A percentile compares a stretch with the other conserved stretches of the same genome.
Evolutionary conservation across 2,797 vertebrate species (phyloP).

Genomic region (Siniperca undulata): DNA sequence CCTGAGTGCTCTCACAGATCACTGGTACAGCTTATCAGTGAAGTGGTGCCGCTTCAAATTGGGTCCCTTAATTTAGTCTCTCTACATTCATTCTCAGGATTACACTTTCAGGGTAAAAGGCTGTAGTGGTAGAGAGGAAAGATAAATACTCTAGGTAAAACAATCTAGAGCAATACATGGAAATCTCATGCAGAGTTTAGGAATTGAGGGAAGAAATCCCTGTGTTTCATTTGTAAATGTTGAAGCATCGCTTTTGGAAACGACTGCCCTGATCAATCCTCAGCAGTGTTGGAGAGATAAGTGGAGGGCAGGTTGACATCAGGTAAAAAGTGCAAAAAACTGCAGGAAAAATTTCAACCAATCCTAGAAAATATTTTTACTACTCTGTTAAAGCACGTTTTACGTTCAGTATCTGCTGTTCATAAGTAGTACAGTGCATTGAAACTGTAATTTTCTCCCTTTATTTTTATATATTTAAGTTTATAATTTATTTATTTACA

Average conservation of each 20-base stretch:
- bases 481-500: too few relatives aligned
- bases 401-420: background rate
- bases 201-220: slow-evolving; percentile 14
- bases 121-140: slow-evolving; percentile 45
- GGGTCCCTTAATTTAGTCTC: slow-evolving; percentile 81
- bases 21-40: slow-evolving; percentile 80
- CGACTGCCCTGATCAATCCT: background rate
- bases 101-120: slow-evolving; percentile 68
- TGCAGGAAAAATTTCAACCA: background rate
- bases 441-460: background rate
- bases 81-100: slow-evolving; percentile 76
- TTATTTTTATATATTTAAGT: background rate
- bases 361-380: background rate
- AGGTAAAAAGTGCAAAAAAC: slow-evolving; percentile 7
- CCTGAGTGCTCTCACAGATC: slow-evolving; percentile 84
- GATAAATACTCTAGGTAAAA: slow-evolving; percentile 69
- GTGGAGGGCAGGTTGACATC: background rate
- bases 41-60: slow-evolving; percentile 82
- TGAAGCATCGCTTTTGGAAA: slow-evolving; percentile 23
- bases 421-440: background rate
- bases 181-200: slow-evolving; percentile 39
- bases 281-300: slow-evolving; percentile 12
- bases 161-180: slow-evolving; percentile 26
- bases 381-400: background rate
- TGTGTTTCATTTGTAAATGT: slow-evolving; percentile 21